Evolutionary conservation across 1,140 invertebrate genomes (phyloP).

Genomic region (Dinoponera quadriceps): DNA sequence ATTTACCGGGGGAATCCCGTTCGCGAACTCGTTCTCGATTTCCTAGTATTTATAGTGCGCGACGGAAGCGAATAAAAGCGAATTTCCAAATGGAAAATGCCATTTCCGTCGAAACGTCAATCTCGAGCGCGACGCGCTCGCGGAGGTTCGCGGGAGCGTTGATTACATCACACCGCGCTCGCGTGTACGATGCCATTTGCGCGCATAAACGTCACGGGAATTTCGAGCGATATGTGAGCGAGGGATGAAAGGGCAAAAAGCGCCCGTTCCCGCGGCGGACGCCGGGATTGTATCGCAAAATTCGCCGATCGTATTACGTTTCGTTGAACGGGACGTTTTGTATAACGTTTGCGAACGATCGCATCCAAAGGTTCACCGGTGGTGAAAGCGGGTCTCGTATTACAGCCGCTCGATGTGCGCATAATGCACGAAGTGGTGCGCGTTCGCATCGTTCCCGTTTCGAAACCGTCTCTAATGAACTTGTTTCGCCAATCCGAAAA

Average conservation of each 20-base stretch:
- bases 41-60: not conserved
- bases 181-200: slow-evolving; percentile 39
- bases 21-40: not conserved
- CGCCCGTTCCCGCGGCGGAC: not conserved
- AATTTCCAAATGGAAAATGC: slow-evolving; percentile 45
- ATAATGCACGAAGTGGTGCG: slow-evolving; percentile 14
- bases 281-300: not conserved
- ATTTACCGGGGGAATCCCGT: not conserved
- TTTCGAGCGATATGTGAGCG: slow-evolving; percentile 23
- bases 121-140: slow-evolving; percentile 10
- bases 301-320: slow-evolving; percentile 33
- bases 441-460: not conserved
- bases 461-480: slow-evolving; percentile 24
- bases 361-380: slow-evolving; percentile 7
- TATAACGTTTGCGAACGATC: slow-evolving; percentile 33
- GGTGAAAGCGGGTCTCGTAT: slow-evolving; percentile 16
- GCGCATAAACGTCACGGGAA: slow-evolving; percentile 51
- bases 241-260: slow-evolving; percentile 36
- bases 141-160: slow-evolving; percentile 31
- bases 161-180: slow-evolving; percentile 41
- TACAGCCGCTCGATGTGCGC: slow-evolving; percentile 3
- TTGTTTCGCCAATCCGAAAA: not conserved
- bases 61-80: slow-evolving; percentile 33
- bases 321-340: slow-evolving; percentile 32
- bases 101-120: slow-evolving; percentile 49